Percentiles rank a stretch among this genome's conserved stretches.
Conservation (phyloP, 2,113 vertebrate genomes). For the Festucalex cinctus region DNA sequence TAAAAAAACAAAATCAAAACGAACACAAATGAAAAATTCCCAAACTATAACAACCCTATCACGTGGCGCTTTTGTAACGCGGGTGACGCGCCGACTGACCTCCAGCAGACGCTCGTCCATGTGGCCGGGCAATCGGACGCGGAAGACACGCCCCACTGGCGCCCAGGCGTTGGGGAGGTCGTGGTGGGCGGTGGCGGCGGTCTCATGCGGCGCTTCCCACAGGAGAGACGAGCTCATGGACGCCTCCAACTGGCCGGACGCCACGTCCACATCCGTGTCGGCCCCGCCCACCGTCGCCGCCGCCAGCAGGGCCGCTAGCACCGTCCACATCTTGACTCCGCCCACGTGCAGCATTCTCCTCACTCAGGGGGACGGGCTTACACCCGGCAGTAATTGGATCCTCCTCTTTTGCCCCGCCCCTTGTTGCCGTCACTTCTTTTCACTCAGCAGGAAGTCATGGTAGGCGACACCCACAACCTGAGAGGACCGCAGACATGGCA, state of each 20-base stretch:
- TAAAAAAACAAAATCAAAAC: too few relatives aligned
- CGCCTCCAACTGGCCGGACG: slow-evolving; percentile 79
- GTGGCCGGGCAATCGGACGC: slow-evolving; percentile 77
- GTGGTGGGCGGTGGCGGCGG: neutral
- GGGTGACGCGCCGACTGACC: slow-evolving; percentile 70
- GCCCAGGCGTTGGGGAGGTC: slow-evolving; percentile 82
- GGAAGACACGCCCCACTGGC: slow-evolving; percentile 83
- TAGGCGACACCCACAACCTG: neutral
- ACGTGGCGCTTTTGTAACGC: too few relatives aligned
- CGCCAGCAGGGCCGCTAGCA: slow-evolving; percentile 68
- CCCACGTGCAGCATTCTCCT: neutral
- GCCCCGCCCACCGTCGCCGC: slow-evolving; percentile 51
- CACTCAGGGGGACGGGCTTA: neutral
- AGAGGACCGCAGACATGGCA: neutral
- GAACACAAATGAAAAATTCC: too few relatives aligned
- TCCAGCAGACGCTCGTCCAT: slow-evolving; percentile 78
- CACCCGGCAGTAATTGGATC: neutral
- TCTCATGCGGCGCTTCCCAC: slow-evolving; percentile 51
- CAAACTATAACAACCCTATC: too few relatives aligned
- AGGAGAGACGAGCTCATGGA: slow-evolving; percentile 86
- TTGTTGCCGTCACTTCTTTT: neutral
- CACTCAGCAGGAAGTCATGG: neutral
- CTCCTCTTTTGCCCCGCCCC: neutral
- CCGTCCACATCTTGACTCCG: neutral
- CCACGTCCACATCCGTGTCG: slow-evolving; percentile 15